Evolutionary conservation across 2,888 invertebrate species (phyloP).

Genomic region (Pyrrhia umbra): DNA sequence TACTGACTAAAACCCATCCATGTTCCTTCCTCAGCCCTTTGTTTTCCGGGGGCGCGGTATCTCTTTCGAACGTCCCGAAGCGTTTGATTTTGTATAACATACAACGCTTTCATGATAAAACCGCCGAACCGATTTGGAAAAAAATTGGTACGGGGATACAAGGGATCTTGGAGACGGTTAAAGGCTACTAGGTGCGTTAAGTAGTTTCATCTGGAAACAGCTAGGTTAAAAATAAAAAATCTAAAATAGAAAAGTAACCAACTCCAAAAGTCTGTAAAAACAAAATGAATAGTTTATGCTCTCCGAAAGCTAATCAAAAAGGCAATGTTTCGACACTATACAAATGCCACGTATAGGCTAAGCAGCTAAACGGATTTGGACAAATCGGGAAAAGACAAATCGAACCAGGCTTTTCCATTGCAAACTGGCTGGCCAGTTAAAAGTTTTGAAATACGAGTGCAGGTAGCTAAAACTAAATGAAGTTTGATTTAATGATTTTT

Average conservation of each 20-base stretch:
- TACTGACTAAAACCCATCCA: no score
- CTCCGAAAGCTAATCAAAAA: slow-evolving; percentile 33
- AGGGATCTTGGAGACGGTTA: no score
- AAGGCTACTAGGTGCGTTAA: no score
- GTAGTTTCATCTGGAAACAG: background rate
- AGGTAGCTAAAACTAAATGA: slow-evolving; percentile 44
- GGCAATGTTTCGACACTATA: slow-evolving; percentile 12
- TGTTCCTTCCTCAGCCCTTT: no score
- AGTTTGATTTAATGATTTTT: slow-evolving; percentile 41
- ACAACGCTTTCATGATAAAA: no score
- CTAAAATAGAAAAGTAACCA: background rate
- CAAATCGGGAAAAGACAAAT: slow-evolving; percentile 51
- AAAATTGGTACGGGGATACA: no score
- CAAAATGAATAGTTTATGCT: slow-evolving; percentile 14
- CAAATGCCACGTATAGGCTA: slow-evolving; percentile 18
- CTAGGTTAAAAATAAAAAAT: background rate
- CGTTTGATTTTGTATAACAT: no score
- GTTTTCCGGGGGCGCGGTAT: no score
- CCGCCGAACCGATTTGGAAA: no score
- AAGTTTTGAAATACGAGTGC: slow-evolving; percentile 46
- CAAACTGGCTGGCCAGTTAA: slow-evolving; percentile 37
- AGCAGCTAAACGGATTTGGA: slow-evolving; percentile 51
- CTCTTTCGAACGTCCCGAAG: no score
- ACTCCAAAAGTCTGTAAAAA: background rate
- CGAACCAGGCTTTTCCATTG: slow-evolving; percentile 54